Conservation (phyloP, 1,140 invertebrate species). For the Rhyacophila brunnea region DNA sequence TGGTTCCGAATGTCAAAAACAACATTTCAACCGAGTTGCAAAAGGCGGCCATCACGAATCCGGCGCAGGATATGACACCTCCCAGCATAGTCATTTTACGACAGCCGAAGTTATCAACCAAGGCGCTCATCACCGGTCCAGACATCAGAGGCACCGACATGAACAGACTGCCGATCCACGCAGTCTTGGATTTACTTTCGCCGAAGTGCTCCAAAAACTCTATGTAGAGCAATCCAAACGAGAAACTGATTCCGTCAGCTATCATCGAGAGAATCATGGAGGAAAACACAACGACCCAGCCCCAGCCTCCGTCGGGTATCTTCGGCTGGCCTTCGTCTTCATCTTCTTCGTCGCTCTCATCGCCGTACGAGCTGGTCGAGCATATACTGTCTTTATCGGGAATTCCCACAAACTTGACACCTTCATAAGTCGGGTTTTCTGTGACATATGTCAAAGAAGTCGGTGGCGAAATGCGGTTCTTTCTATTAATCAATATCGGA, state of each 20-base stretch:
- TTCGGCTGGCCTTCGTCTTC: constrained; percentile 46
- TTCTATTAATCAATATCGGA: constrained; percentile 5
- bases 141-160: constrained; percentile 84
- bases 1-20: constrained; percentile 82
- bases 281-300: constrained; percentile 85
- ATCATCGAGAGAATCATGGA: constrained; percentile 86
- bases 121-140: constrained; percentile 81
- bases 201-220: constrained; percentile 85
- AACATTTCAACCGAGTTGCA: constrained; percentile 72
- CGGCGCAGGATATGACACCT: constrained; percentile 71
- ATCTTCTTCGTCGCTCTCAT: constrained; percentile 38
- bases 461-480: constrained; percentile 2
- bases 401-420: constrained; percentile 53
- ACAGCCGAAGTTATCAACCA: constrained; percentile 88
- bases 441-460: constrained; percentile 14
- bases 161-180: constrained; percentile 86
- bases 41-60: constrained; percentile 78
- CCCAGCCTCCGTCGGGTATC: constrained; percentile 74
- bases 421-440: constrained; percentile 39
- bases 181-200: constrained; percentile 77
- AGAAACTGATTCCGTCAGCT: constrained; percentile 94
- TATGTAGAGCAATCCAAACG: constrained; percentile 86
- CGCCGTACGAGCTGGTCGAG: constrained; percentile 43
- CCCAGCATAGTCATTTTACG: constrained; percentile 80
- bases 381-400: constrained; percentile 54